phyloP scores from a whole-genome alignment of 2,888 invertebrate species.

The Eupithecia insigniata region DNA sequence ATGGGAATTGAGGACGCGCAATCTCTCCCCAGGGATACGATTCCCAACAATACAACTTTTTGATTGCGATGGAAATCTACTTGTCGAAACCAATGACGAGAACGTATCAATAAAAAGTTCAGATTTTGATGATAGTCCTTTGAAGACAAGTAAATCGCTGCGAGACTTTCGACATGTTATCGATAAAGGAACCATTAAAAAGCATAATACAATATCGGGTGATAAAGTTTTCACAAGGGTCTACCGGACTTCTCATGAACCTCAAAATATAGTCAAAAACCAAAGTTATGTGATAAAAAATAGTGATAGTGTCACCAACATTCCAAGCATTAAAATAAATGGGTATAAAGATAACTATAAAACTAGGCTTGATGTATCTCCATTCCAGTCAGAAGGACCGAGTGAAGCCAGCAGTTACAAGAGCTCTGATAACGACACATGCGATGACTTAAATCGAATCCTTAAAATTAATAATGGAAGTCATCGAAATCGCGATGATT shows the following conservation, averaged over 20 bases:
- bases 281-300: conserved; percentile 47
- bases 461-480: conserved; percentile 49
- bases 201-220: conserved; percentile 77
- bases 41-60: conserved; percentile 86
- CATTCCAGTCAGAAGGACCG: conserved; percentile 68
- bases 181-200: conserved; percentile 64
- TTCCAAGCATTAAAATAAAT: conserved; percentile 74
- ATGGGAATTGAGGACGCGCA: conserved; percentile 86
- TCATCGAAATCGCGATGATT: conserved; percentile 45
- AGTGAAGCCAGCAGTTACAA: conserved; percentile 81
- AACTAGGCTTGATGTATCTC: conserved; percentile 70
- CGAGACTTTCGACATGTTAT: conserved; percentile 72
- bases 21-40: conserved; percentile 84
- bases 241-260: conserved; percentile 57
- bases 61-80: conserved; percentile 85
- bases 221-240: conserved; percentile 76
- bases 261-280: conserved; percentile 32
- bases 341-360: conserved; percentile 63
- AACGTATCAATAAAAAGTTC: conserved; percentile 79
- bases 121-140: conserved; percentile 60
- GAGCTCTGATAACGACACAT: conserved; percentile 81
- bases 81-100: conserved; percentile 85
- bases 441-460: conserved; percentile 59
- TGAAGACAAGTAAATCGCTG: conserved; percentile 70
- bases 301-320: conserved; percentile 69